Evolutionary conservation across 1,140 invertebrate genomes (phyloP), one percentile per base, ranked within the genome.

Genomic region (Camponotus vicinus): DNA sequence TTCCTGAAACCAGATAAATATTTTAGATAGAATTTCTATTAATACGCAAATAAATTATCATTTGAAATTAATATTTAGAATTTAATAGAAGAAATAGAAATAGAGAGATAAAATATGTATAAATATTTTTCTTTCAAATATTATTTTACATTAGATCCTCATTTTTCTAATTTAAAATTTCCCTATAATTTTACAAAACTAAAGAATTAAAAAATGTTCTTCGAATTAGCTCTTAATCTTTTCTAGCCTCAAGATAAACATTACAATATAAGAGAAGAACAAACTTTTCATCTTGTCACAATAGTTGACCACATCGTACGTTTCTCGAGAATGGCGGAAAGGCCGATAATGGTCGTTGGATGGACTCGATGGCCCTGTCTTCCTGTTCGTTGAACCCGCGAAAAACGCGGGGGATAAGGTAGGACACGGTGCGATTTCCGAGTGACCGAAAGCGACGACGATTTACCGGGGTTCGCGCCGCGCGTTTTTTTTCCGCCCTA

Each of bases 381-480:
- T 83, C 40, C 64, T 32, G 52, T 71, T 73, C 40, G 55, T 75
- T 45, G 55, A 61, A 63, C 13, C 57, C 69, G 57, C 55, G 57
- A 83, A 83, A 79, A 75, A 64, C 15, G 18, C 3, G 40, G 37
- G 27, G 11, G 27, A 40, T 55, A 59, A 82, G 52, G 27, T 64
- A 15, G 37, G 40, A 64, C 42, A 76, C 32, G 45, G 34, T 15
- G 73, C 42, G 57, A 85, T 64, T 85, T 78, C 59, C 82, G 82
- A 78, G 45, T 85, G 82, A 85, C 63, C 71, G 61, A 78, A 55
- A 78, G 69, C 69, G 69, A 73, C 79, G 79, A 82, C 79, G 55
- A 73, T 82, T 73, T 82, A 73, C 67, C 34, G 55, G 55, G 45
- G 79, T 45, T 71, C 27, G 67, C 34, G 66, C 40, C 32, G n/a